These are phyloP conservation scores for Pantherophis vulpinus DNA, from an alignment of 2,797 vertebrate species.

Conservation along the genomic window DNA sequence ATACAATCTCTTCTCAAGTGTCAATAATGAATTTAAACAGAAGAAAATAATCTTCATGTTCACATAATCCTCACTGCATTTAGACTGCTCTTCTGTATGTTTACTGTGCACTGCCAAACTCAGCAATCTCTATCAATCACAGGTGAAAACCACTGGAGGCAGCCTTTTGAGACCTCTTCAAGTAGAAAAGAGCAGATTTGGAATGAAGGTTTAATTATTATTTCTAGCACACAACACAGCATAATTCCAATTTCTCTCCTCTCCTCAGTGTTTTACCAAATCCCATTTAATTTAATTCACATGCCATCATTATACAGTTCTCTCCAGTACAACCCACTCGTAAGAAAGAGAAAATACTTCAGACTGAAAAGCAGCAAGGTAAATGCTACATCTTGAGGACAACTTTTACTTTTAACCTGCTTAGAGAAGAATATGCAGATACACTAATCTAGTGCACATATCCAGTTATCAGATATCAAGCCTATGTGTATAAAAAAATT, in stretches of 20 bases:
- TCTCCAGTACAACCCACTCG: background rate
- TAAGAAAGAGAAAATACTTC: background rate
- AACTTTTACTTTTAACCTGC: background rate
- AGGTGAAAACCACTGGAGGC: constrained; percentile 30
- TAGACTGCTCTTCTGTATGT: constrained; percentile 21
- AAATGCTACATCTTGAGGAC: background rate
- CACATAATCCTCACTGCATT: constrained; percentile 7
- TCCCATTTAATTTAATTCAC: background rate
- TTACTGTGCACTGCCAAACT: constrained; percentile 24
- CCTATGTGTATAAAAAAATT: background rate
- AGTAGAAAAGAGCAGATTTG: constrained; percentile 19
- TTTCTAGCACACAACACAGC: constrained; percentile 12
- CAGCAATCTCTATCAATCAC: constrained; percentile 13
- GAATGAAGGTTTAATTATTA: constrained; percentile 36
- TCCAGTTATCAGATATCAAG: background rate
- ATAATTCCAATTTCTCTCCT: background rate
- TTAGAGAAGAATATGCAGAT: background rate
- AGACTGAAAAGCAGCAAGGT: background rate
- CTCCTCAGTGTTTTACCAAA: constrained; percentile 28
- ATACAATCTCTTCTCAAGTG: constrained; percentile 24
- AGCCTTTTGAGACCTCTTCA: constrained; percentile 19
- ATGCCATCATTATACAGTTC: constrained; percentile 19
- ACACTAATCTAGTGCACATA: background rate
- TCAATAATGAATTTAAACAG: constrained; percentile 31
- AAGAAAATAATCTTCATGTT: background rate